Base-by-base conservation (phyloP, 2,113 vertebrate species). In the Myrmophylax atrothorax region DNA sequence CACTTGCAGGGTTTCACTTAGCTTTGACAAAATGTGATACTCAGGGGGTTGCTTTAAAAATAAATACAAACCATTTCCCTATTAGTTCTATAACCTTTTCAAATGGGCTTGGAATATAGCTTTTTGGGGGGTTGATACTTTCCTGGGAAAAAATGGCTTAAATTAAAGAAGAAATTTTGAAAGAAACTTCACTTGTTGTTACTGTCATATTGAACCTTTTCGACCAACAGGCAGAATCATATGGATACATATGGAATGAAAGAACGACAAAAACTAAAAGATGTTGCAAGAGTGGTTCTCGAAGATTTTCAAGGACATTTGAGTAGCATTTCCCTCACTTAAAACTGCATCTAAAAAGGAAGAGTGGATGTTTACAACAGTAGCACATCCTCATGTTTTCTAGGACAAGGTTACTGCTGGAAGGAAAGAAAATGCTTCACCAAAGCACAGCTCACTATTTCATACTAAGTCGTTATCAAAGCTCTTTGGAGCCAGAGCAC, bases 11-110 rank as follows among this genome's bases (percentile, higher is more conserved):
- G 49, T 93, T 83, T 89, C 92, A 90, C 77, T 91, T 19, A 53
- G 66, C 86, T 96, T 49, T 67, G 62, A 72, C 86, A 92, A 77
- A 87, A 78, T 64, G 73, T 40, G 69, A 84, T 87, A 35, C 81
- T 87, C 66, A 31, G 42, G n/a, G 38, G 17, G 26, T 22, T 90
- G 85, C 58, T 94, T 92, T 79, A 75, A 87, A 94, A 96, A 91
- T 8, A 87, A 85, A 66, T 22, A 62, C 35, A 81, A 86, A 86
- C 25, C 74, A 47, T 68, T 42, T 46, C 62, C 25, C 62, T 58
- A 14, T 72, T 88, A 87, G 73, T 62, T 81, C 67, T 75, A 38
- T 53, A 55, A 66, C 20, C 42, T 50, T 72, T 88, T 75, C 64
- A 85, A 40, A 93, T 60, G 24, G 93, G 49, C 53, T 72, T 52